Percentiles rank a stretch among this genome's conserved stretches.
phyloP scores from a whole-genome alignment of 2,113 vertebrate genomes.

The Ailuropoda melanoleuca region DNA sequence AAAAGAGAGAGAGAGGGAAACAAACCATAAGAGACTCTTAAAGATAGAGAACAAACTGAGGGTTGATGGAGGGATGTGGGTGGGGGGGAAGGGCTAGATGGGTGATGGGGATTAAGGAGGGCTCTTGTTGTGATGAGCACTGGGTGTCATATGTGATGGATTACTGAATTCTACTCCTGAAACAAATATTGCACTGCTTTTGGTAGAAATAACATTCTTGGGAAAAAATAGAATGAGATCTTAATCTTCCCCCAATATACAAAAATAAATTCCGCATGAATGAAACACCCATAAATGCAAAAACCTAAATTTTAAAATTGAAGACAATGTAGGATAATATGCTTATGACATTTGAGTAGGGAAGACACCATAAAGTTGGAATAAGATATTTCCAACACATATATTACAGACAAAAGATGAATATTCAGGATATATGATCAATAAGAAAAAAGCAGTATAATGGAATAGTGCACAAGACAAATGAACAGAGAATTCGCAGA shows the following conservation, averaged over 20 bases:
- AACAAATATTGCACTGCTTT: neutral
- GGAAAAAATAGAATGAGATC: neutral
- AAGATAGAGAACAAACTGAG: neutral
- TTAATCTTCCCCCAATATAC: neutral
- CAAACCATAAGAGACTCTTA: neutral
- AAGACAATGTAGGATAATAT: neutral
- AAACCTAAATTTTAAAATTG: neutral
- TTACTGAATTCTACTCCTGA: neutral
- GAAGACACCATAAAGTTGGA: neutral
- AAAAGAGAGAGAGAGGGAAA: neutral
- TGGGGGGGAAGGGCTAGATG: neutral
- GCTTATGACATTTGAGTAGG: neutral
- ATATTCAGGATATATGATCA: neutral
- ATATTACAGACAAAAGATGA: neutral
- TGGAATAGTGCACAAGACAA: slow-evolving; percentile 6
- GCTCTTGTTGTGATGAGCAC: neutral
- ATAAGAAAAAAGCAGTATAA: neutral
- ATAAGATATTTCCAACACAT: neutral
- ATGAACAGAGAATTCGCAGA: neutral
- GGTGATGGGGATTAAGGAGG: neutral
- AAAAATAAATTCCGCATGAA: slow-evolving; percentile 7
- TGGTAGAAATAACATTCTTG: neutral
- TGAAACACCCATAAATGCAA: neutral
- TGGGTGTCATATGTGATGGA: neutral
- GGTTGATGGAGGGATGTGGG: neutral